Evolutionary conservation across 30 jellyfish, hydroid and myxozoan genomes (phyloP).

Genomic region (Morbakka virulenta): DNA sequence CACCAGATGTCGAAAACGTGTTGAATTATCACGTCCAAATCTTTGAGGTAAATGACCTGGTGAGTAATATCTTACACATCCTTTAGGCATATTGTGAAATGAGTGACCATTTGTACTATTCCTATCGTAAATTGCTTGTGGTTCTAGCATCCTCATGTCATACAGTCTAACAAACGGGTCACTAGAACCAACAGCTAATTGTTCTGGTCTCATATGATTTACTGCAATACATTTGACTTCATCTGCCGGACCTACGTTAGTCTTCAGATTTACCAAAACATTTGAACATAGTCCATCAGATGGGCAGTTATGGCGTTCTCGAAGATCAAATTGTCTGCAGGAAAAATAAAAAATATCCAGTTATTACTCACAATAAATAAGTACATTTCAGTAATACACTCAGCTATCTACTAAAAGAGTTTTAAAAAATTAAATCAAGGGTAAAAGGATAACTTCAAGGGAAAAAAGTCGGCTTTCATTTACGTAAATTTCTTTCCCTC

Average conservation of each 20-base stretch:
- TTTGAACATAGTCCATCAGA: constrained; percentile 61
- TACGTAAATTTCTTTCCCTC: too few species aligned
- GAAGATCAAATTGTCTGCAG: constrained; percentile 88
- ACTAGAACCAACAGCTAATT: constrained; percentile 93
- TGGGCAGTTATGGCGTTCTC: constrained; percentile 77
- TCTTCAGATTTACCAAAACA: constrained; percentile 60
- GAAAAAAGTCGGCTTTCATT: too few species aligned
- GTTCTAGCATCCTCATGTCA: constrained; percentile 89
- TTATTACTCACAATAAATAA: too few species aligned
- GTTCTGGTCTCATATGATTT: constrained; percentile 87
- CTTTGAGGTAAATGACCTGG: constrained; percentile 97
- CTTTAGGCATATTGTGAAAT: constrained; percentile 59
- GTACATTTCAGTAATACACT: neutral
- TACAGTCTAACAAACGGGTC: constrained; percentile 88
- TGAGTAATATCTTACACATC: constrained; percentile 78
- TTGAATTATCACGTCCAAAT: constrained; percentile 68
- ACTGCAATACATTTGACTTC: constrained; percentile 94
- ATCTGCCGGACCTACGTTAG: constrained; percentile 61
- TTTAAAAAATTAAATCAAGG: neutral
- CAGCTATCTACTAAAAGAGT: neutral
- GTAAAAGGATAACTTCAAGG: neutral
- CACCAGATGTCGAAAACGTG: constrained; percentile 68
- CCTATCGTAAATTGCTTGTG: constrained; percentile 57
- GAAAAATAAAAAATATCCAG: neutral
- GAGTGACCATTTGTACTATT: constrained; percentile 53